Evolutionary conservation across 1,140 invertebrate genomes (phyloP), one percentile per base, ranked within the genome.

Genomic region (Apis cerana): DNA sequence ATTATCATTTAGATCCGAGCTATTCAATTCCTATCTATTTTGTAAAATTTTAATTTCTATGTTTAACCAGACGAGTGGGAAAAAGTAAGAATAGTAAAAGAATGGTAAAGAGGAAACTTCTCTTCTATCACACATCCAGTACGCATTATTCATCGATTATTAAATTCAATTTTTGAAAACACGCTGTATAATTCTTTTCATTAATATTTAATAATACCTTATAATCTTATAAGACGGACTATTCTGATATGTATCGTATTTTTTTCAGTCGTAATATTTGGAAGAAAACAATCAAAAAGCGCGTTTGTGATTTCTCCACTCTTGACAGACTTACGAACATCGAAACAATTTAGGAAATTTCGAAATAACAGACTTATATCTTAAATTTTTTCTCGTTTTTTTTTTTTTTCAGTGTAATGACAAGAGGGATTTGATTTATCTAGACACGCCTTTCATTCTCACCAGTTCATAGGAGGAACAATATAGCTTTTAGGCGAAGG

Each of bases 241-340:
- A 89, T 80, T 86, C 89, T 94, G 92, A 94, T 94, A 93, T 94
- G 93, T 93, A 83, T 93, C 89, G 87, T 92, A 90, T 91, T 92
- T 89, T 92, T 89, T 85, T 94, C 93, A 94, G 93, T 94, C 92
- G 84, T 88, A 89, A 83, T 81, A 80, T 86, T 89, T 80, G 80
- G 79, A 84, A 85, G 90, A 85, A 88, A 90, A 86, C 71, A 69
- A 89, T 89, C 77, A 76, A 86, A 90, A 92, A 89, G 80, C 85
- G 87, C 80, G 80, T 85, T 71, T 61, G 68, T 69, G 59, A n/a
- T 15, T 43, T 17, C 43, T 68, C 50, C 67, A 12, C 52, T 21
- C 2, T 11, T 48, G 52, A 56, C 17, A 23, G 5, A 59, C 52
- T 61, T 48, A 65, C 56, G 70, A 77, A 27, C 74, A 68, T 71